phyloP scores from a whole-genome alignment of 2,888 invertebrate genomes.

The Punctoribates punctum region DNA sequence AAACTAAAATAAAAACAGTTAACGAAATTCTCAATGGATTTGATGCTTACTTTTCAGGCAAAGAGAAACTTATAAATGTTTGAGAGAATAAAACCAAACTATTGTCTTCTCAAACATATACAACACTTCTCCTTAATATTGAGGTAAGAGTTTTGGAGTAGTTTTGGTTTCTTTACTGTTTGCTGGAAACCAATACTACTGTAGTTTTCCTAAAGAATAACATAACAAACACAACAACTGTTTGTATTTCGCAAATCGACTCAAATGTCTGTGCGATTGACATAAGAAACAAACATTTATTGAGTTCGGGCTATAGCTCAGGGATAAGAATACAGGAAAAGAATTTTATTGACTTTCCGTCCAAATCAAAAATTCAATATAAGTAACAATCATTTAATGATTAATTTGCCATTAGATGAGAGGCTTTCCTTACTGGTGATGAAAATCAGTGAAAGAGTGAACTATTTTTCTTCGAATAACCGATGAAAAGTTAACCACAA shows the following conservation, averaged over 20 bases:
- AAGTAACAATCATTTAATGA: background rate
- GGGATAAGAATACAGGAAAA: background rate
- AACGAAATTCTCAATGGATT: background rate
- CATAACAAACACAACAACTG: background rate
- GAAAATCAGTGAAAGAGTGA: background rate
- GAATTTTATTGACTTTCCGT: background rate
- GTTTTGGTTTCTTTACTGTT: background rate
- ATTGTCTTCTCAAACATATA: no score
- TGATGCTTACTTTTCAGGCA: background rate
- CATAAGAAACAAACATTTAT: background rate
- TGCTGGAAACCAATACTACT: background rate
- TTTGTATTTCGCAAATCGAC: background rate
- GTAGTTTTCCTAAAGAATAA: background rate
- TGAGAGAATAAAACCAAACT: background rate
- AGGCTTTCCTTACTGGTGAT: background rate
- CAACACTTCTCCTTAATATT: no score
- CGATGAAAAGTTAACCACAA: background rate
- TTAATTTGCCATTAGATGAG: background rate
- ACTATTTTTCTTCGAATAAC: background rate
- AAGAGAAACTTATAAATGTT: background rate
- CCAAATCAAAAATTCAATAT: background rate
- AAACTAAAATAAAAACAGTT: background rate
- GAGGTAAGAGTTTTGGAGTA: no score
- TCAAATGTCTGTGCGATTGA: background rate
- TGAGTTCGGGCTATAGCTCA: no score